Percentiles rank a stretch among this genome's conserved stretches.
These are phyloP conservation scores for Cantharis rufa DNA, from an alignment of 2,888 invertebrate genomes.

Conservation along the genomic window DNA sequence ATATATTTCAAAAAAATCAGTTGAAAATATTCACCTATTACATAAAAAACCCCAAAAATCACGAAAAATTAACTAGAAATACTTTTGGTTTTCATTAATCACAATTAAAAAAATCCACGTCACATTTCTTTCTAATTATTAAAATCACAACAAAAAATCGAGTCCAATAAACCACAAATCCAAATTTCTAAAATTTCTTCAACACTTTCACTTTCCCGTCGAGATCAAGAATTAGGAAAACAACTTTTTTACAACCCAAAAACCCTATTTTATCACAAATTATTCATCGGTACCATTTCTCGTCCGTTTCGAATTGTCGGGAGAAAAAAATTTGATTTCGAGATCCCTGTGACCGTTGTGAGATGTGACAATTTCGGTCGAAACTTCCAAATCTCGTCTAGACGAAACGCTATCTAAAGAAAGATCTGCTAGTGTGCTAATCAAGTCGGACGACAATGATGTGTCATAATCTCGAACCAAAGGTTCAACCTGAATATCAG, in stretches of 20 bases:
- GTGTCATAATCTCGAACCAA: conserved; percentile 44
- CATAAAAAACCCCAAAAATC: neutral
- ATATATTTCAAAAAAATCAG: neutral
- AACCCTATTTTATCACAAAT: conserved; percentile 14
- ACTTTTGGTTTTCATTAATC: neutral
- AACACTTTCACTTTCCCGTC: neutral
- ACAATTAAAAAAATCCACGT: neutral
- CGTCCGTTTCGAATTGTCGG: conserved; percentile 54
- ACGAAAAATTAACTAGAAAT: neutral
- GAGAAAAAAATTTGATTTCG: conserved; percentile 78
- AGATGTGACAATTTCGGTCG: conserved; percentile 78
- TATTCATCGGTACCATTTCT: conserved; percentile 9
- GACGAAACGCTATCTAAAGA: conserved; percentile 22
- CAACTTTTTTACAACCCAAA: neutral
- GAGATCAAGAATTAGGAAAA: neutral
- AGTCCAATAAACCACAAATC: neutral
- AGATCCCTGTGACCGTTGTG: conserved; percentile 77
- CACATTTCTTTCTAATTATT: neutral
- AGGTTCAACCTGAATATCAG: conserved; percentile 21
- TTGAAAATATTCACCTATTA: neutral
- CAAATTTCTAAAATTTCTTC: neutral
- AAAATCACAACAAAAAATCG: neutral
- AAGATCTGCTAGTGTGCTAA: conserved; percentile 33
- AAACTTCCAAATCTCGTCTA: conserved; percentile 63
- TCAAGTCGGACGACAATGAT: conserved; percentile 38